Evolutionary conservation across 2,797 vertebrate species (phyloP).

Genomic region (Acrocephalus scirpaceus): DNA sequence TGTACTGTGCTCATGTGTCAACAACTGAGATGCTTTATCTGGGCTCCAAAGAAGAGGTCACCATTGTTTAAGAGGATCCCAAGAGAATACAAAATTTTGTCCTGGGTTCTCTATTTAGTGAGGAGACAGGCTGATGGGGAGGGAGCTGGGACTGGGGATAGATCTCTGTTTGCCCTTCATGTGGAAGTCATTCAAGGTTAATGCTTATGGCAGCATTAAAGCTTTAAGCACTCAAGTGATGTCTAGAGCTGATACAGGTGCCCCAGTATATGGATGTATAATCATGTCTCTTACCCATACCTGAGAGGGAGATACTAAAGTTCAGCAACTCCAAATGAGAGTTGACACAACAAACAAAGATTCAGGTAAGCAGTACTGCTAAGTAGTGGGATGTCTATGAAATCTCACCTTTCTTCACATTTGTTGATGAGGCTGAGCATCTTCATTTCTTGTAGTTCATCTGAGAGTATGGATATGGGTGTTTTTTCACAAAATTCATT

Average conservation of each 20-base stretch:
- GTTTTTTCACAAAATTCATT: background rate
- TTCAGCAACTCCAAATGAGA: background rate
- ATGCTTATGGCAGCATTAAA: background rate
- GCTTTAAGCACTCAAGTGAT: background rate
- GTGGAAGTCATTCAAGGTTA: background rate
- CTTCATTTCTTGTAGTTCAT: background rate
- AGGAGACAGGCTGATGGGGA: background rate
- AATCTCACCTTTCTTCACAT: background rate
- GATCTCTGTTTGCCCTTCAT: background rate
- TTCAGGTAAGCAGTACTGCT: background rate
- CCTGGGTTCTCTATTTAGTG: background rate
- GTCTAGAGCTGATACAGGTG: background rate
- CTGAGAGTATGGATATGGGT: background rate
- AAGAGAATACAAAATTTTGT: background rate
- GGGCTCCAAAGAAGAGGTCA: background rate
- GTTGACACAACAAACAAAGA: background rate
- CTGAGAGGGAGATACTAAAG: background rate
- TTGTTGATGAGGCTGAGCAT: background rate
- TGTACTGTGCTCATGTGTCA: background rate
- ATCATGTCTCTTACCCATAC: accelerated
- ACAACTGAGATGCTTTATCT: background rate
- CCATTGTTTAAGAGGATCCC: background rate
- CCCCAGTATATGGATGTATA: accelerated
- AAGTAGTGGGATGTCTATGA: background rate
- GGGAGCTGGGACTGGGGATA: background rate